Percentiles rank a stretch among this genome's conserved stretches.
These are phyloP conservation scores for Campoletis raptor DNA, from an alignment of 2,888 invertebrate species.

Conservation along the genomic window DNA sequence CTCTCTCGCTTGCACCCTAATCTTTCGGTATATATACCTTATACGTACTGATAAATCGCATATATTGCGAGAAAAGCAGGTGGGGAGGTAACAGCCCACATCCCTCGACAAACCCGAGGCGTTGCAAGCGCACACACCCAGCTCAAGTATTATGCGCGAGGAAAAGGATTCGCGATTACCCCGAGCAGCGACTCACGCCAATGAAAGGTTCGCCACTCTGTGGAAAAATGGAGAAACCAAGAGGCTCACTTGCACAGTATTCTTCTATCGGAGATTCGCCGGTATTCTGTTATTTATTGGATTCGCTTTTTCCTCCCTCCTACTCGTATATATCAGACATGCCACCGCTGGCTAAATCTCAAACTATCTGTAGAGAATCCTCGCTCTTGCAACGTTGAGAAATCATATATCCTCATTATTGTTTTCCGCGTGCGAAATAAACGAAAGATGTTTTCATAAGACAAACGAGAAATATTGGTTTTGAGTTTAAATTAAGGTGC, in stretches of 20 bases:
- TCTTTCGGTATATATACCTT: slow-evolving; percentile 50
- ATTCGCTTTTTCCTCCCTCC: slow-evolving; percentile 30
- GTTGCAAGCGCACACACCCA: slow-evolving; percentile 28
- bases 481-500: background rate
- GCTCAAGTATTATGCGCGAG: slow-evolving; percentile 36
- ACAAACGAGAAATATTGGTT: background rate
- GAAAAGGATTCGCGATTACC: slow-evolving; percentile 58
- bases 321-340: slow-evolving; percentile 23
- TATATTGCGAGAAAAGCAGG: slow-evolving; percentile 33
- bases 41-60: slow-evolving; percentile 61
- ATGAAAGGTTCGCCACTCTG: slow-evolving; percentile 21
- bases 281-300: slow-evolving; percentile 61
- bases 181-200: slow-evolving; percentile 31
- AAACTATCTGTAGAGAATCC: slow-evolving; percentile 34
- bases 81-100: slow-evolving; percentile 51
- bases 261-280: slow-evolving; percentile 52
- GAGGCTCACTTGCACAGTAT: slow-evolving; percentile 9
- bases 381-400: slow-evolving; percentile 3
- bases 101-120: slow-evolving; percentile 62
- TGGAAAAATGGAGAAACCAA: slow-evolving; percentile 40
- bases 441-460: background rate
- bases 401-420: background rate
- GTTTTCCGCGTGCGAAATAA: background rate
- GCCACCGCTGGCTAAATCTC: slow-evolving; percentile 31
- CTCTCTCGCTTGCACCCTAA: slow-evolving; percentile 59